A percentile compares a stretch with the other conserved stretches of the same genome.
phyloP scores from a whole-genome alignment of 2,797 vertebrate genomes.

The Tapirus indicus region DNA sequence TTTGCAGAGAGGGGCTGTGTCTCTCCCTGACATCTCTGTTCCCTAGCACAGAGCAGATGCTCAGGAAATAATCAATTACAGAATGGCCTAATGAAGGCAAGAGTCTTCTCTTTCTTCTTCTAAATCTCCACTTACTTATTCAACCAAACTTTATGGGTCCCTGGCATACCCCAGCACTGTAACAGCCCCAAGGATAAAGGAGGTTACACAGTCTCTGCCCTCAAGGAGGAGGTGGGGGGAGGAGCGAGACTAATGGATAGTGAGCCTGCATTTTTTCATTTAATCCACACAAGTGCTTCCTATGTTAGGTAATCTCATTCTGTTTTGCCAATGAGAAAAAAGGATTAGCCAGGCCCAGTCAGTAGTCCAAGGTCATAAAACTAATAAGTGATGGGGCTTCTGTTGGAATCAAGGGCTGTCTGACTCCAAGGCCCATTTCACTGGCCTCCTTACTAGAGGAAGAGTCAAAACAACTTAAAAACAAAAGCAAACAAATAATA shows the following conservation, averaged over 20 bases:
- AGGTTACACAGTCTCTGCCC: not conserved
- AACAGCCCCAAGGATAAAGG: not conserved
- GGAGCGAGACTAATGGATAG: not conserved
- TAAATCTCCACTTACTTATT: not conserved
- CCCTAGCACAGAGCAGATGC: not conserved
- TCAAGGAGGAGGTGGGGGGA: no score
- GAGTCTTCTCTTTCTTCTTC: not conserved
- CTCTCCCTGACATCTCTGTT: not conserved
- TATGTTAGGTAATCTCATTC: constrained; percentile 36
- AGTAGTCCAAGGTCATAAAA: constrained; percentile 11
- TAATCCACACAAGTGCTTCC: not conserved
- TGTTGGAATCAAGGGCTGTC: not conserved
- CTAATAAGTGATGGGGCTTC: not conserved
- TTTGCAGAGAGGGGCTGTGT: not conserved
- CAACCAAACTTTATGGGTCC: not conserved
- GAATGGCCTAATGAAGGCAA: fast-evolving
- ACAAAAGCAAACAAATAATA: not conserved
- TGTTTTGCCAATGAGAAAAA: constrained; percentile 41
- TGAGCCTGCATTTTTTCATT: not conserved
- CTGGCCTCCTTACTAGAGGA: not conserved
- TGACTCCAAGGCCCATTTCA: not conserved
- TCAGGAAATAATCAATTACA: not conserved
- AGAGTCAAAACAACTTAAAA: not conserved
- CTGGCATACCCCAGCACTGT: no score
- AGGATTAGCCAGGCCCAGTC: constrained; percentile 49